Evolutionary conservation across 2,113 vertebrate genomes (phyloP).

Genomic region (Pachypanchax playfairii): DNA sequence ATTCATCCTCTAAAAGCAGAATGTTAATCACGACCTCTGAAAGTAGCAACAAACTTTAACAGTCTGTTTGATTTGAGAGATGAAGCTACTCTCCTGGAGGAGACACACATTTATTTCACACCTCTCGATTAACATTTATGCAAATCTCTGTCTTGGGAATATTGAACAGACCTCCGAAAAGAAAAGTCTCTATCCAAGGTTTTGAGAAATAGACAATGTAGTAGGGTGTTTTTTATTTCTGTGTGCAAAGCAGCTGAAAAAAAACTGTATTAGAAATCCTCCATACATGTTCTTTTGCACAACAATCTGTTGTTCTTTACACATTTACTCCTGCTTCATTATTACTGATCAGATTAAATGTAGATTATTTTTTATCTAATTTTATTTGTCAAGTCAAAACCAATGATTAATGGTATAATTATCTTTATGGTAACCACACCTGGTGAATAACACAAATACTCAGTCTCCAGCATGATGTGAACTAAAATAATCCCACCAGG

Average conservation of each 20-base stretch:
- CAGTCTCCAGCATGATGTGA: too few relatives aligned
- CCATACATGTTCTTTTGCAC: not conserved
- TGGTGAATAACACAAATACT: too few relatives aligned
- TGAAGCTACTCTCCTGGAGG: not conserved
- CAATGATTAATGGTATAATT: too few relatives aligned
- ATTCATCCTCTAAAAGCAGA: not conserved
- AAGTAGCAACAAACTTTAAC: conserved; percentile 18
- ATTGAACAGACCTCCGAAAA: not conserved
- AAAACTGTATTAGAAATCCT: too few relatives aligned
- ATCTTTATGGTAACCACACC: too few relatives aligned
- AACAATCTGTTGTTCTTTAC: not conserved
- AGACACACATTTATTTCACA: conserved; percentile 3
- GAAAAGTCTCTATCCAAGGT: conserved; percentile 16
- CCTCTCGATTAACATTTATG: conserved; percentile 15
- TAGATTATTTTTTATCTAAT: too few relatives aligned
- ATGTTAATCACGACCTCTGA: conserved; percentile 25
- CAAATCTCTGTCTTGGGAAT: conserved; percentile 20
- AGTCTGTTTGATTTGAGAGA: conserved; percentile 11
- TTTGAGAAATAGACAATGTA: conserved; percentile 9
- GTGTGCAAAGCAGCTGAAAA: not conserved
- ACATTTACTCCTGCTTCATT: not conserved
- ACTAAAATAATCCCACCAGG: too few relatives aligned
- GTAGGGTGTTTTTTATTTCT: not conserved
- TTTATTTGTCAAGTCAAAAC: too few relatives aligned
- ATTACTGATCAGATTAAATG: not conserved